phyloP scores from a whole-genome alignment of 2,888 invertebrate species.

The Deilephila elpenor region DNA sequence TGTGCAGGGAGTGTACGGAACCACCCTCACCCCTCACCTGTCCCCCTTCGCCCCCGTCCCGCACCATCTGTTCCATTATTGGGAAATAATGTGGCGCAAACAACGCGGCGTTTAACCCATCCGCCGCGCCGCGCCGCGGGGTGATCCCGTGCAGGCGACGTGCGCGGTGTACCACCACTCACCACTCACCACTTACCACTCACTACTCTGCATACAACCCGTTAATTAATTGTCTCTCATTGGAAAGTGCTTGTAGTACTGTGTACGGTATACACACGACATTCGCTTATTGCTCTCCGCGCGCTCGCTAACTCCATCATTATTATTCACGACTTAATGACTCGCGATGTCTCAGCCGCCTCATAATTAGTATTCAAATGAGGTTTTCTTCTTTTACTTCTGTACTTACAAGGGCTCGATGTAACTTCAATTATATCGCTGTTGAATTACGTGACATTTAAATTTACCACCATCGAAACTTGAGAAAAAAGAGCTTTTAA shows the following conservation, averaged over 20 bases:
- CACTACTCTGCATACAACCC: no score
- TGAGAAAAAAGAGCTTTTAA: no score
- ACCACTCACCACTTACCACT: no score
- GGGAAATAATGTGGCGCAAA: slow-evolving; percentile 3
- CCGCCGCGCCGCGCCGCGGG: background rate
- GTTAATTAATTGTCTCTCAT: background rate
- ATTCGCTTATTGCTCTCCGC: background rate
- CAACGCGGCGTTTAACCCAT: slow-evolving; percentile 14
- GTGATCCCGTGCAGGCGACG: background rate
- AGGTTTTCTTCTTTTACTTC: no score
- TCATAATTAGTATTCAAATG: no score
- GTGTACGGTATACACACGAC: background rate
- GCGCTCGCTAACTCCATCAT: background rate
- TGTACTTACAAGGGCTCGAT: no score
- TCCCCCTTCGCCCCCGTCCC: background rate
- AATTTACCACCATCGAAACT: no score
- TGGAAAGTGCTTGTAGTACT: background rate
- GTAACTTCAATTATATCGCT: no score
- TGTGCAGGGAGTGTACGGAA: background rate
- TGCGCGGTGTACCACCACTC: background rate
- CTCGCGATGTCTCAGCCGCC: no score
- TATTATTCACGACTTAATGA: background rate
- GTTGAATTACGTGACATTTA: no score
- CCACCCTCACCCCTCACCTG: background rate
- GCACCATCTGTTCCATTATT: background rate